These are phyloP conservation scores for Macrostomum lignano DNA, from an alignment of 1,140 invertebrate species.

Conservation along the genomic window DNA sequence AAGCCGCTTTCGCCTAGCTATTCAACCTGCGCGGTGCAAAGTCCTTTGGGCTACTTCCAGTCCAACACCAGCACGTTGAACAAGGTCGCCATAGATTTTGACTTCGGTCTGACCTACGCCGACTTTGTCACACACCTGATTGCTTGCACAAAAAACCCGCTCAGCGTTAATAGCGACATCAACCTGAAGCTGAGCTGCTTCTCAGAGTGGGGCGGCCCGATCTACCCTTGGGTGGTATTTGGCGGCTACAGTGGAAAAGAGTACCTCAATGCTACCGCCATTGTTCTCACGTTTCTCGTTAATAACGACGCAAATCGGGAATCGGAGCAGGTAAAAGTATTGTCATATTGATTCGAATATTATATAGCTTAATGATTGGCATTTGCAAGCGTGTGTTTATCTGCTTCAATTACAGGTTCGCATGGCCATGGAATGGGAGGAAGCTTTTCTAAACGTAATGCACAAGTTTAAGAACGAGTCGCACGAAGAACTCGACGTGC, in stretches of 20 bases:
- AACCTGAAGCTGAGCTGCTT: conserved; percentile 36
- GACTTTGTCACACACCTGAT: too few relatives aligned
- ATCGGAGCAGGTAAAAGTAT: conserved; percentile 10
- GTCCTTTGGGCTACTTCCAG: conserved; percentile 61
- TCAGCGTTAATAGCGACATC: too few relatives aligned
- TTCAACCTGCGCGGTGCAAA: conserved; percentile 51
- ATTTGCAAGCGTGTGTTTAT: too few relatives aligned
- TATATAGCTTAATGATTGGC: too few relatives aligned
- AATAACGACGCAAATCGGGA: conserved; percentile 29
- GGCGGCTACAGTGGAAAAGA: conserved; percentile 53
- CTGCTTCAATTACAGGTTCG: too few relatives aligned
- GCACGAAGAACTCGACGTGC: too few relatives aligned
- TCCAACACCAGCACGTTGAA: too few relatives aligned
- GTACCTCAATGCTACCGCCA: conserved; percentile 49
- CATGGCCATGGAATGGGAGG: conserved; percentile 57
- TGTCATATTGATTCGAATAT: too few relatives aligned
- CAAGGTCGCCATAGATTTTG: conserved; percentile 15
- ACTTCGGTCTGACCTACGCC: too few relatives aligned
- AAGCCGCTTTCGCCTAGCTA: conserved; percentile 42
- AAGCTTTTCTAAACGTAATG: conserved; percentile 54
- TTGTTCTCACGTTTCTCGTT: conserved; percentile 65
- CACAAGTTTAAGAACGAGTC: too few relatives aligned
- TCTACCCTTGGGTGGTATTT: conserved; percentile 58
- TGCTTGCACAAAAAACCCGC: too few relatives aligned
- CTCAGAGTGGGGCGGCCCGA: conserved; percentile 55